Percentiles rank a stretch among this genome's conserved stretches.
These are phyloP conservation scores for Ageneiosus marmoratus DNA, from an alignment of 2,113 vertebrate species.

Conservation along the genomic window DNA sequence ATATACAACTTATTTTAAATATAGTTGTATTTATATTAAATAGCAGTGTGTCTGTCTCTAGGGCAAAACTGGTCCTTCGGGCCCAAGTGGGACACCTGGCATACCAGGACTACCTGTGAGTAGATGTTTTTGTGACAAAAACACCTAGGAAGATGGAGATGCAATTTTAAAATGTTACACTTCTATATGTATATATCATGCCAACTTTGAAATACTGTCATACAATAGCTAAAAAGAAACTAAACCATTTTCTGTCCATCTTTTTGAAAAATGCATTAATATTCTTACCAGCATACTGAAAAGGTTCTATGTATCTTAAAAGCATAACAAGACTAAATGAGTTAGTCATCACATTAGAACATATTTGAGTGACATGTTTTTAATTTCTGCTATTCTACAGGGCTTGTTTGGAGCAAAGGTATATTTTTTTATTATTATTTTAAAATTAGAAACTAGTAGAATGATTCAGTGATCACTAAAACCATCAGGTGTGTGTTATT, in stretches of 20 bases:
- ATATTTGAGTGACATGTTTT: neutral
- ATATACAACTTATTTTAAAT: neutral
- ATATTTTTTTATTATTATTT: constrained; percentile 43
- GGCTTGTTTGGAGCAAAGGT: constrained; percentile 81
- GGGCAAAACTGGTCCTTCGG: constrained; percentile 75
- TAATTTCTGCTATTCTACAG: constrained; percentile 64
- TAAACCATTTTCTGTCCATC: neutral
- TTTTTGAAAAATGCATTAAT: neutral
- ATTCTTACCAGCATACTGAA: neutral
- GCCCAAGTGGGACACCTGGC: constrained; percentile 70
- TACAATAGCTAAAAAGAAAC: neutral
- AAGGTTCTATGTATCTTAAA: neutral
- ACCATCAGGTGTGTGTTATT: neutral
- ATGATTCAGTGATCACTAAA: neutral
- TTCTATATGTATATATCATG: neutral
- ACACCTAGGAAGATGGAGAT: neutral
- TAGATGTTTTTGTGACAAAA: constrained; percentile 21
- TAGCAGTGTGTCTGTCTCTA: constrained; percentile 48
- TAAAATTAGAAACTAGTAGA: neutral
- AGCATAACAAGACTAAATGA: no score
- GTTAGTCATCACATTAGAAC: constrained; percentile 38
- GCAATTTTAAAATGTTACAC: neutral
- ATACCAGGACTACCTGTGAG: constrained; percentile 77
- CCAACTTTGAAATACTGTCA: neutral
- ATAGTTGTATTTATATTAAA: neutral